Conservation (phyloP, 2,888 invertebrate genomes). For the Trachelus tabidus region DNA sequence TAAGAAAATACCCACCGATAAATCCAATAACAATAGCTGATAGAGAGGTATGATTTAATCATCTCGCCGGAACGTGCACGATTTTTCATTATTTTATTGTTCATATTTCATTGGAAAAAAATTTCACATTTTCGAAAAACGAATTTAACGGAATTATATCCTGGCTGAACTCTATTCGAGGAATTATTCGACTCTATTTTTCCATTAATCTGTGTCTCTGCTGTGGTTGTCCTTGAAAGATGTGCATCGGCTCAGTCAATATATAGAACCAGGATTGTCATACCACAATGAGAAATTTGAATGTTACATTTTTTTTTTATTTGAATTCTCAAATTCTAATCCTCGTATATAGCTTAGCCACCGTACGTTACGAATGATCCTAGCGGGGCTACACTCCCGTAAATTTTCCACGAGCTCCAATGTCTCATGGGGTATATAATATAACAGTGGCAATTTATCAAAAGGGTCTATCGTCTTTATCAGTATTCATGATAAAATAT, state of each 20-base stretch:
- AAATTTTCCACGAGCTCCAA: background rate
- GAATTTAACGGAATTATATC: background rate
- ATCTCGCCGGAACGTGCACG: background rate
- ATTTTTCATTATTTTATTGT: background rate
- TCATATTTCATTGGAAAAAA: background rate
- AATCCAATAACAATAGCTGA: background rate
- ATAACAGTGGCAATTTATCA: slow-evolving; percentile 42
- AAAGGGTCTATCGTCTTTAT: slow-evolving; percentile 47
- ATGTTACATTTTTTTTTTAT: background rate
- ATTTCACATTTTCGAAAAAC: background rate
- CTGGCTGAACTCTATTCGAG: background rate
- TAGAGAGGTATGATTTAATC: background rate
- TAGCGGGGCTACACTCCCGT: background rate
- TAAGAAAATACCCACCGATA: background rate
- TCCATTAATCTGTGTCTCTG: background rate
- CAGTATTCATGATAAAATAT: background rate
- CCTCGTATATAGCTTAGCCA: slow-evolving; percentile 2
- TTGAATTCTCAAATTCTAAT: background rate
- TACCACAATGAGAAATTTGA: background rate
- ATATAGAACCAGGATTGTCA: background rate
- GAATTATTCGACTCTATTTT: background rate
- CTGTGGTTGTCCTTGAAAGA: background rate
- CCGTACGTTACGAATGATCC: background rate
- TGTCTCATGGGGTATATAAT: background rate
- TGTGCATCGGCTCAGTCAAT: background rate